Percentiles rank a stretch among this genome's conserved stretches.
Conservation (phyloP, 2,797 vertebrate genomes). For the Enteromius afrohamiltoni region DNA sequence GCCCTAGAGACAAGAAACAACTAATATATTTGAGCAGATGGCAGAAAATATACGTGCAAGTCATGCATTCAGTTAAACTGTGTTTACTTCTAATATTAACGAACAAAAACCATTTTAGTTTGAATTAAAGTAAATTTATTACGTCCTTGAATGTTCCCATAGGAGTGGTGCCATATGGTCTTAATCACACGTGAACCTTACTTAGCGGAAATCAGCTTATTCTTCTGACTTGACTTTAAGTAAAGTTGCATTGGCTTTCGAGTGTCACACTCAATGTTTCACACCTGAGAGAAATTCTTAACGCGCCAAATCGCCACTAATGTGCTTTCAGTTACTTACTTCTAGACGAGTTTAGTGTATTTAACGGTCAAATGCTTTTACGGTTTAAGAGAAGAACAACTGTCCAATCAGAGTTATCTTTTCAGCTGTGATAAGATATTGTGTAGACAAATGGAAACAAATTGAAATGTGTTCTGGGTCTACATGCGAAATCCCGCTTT, state of each 20-base stretch:
- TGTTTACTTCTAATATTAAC: not conserved
- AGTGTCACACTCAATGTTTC: slow-evolving; percentile 43
- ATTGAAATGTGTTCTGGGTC: not conserved
- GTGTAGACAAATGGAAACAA: not conserved
- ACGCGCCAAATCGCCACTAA: slow-evolving; percentile 70
- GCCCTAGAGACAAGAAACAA: slow-evolving; percentile 32
- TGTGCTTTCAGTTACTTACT: slow-evolving; percentile 58
- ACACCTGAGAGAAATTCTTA: slow-evolving; percentile 76
- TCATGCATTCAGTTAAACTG: not conserved
- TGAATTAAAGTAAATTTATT: not conserved
- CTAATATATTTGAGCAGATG: slow-evolving; percentile 15
- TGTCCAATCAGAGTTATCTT: not conserved
- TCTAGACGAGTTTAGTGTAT: slow-evolving; percentile 63
- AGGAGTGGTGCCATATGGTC: slow-evolving; percentile 23
- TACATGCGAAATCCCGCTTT: not conserved
- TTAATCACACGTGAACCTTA: slow-evolving; percentile 35
- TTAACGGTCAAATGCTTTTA: slow-evolving; percentile 2
- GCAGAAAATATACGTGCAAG: not conserved
- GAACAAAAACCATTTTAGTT: not conserved
- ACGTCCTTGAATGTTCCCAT: slow-evolving; percentile 2
- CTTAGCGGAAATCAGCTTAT: slow-evolving; percentile 39
- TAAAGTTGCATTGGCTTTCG: slow-evolving; percentile 24
- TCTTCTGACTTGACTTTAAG: slow-evolving; percentile 11
- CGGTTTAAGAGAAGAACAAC: not conserved
- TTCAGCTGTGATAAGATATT: not conserved